Evolutionary conservation across 2,113 vertebrate species (phyloP).

Genomic region (Morone chrysops): DNA sequence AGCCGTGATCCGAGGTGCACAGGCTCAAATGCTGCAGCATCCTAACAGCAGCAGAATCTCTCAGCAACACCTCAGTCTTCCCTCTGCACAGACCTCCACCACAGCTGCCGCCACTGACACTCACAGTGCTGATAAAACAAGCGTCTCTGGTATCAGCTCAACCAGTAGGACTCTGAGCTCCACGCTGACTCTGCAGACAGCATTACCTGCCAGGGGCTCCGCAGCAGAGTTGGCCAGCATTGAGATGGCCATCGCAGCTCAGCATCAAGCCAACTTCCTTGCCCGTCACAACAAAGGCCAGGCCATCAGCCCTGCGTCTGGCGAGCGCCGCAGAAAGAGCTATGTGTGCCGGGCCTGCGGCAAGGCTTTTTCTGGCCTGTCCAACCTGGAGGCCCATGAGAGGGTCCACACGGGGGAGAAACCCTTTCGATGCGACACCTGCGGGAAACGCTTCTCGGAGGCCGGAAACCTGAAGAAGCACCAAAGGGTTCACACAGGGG

Average conservation of each 20-base stretch:
- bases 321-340: conserved; percentile 60
- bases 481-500: conserved; percentile 82
- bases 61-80: conserved; percentile 1
- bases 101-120: not conserved
- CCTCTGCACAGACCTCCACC: not conserved
- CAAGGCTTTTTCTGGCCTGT: conserved; percentile 77
- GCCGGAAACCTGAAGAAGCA: conserved; percentile 84
- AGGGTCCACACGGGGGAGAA: conserved; percentile 83
- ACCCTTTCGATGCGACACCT: conserved; percentile 78
- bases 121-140: not conserved
- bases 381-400: conserved; percentile 80
- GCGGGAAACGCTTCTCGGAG: conserved; percentile 81
- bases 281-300: not conserved
- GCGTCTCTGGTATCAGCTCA: conserved; percentile 15
- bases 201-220: not conserved
- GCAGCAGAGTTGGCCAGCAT: not conserved
- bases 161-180: conserved; percentile 25
- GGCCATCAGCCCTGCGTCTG: rapidly evolving
- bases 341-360: conserved; percentile 78
- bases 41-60: not conserved
- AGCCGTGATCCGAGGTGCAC: conserved; percentile 37
- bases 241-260: not conserved
- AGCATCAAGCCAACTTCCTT: conserved; percentile 14
- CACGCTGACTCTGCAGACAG: not conserved
- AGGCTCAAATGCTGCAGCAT: conserved; percentile 41